phyloP scores from a whole-genome alignment of 2,888 invertebrate species.

The Drosophila tripunctata region DNA sequence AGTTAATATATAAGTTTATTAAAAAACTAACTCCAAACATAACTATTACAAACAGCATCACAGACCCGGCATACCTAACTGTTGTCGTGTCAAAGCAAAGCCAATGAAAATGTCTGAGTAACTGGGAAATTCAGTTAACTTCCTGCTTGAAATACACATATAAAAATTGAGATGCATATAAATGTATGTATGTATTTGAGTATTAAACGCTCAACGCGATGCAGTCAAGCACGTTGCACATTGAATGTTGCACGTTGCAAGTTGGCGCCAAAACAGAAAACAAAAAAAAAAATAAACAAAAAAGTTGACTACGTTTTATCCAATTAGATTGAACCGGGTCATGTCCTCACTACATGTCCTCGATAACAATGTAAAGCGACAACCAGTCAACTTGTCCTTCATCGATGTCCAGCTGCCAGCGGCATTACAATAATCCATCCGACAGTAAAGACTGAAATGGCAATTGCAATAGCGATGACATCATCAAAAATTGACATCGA shows the following conservation, averaged over 20 bases:
- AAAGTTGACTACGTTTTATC: slow-evolving; percentile 7
- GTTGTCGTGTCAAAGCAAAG: too few relatives aligned
- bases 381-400: slow-evolving; percentile 12
- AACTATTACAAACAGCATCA: too few relatives aligned
- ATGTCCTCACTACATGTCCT: background rate
- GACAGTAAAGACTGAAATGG: background rate
- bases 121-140: slow-evolving; percentile 2
- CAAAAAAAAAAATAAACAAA: too few relatives aligned
- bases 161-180: slow-evolving; percentile 13
- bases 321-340: slow-evolving; percentile 27
- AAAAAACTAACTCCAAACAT: too few relatives aligned
- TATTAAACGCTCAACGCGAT: slow-evolving; percentile 7
- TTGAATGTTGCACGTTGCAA: background rate
- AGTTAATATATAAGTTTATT: too few relatives aligned
- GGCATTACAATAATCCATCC: slow-evolving; percentile 39
- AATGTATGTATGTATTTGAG: too few relatives aligned
- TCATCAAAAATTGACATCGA: too few relatives aligned
- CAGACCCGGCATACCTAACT: background rate
- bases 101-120: too few relatives aligned
- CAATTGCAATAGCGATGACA: too few relatives aligned
- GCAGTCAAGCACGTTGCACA: slow-evolving; percentile 4
- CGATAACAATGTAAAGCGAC: slow-evolving; percentile 11
- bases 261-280: too few relatives aligned
- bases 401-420: slow-evolving; percentile 19
- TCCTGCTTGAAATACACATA: background rate